These are phyloP conservation scores for Ectemnius lituratus DNA, from an alignment of 2,888 invertebrate genomes.

Conservation along the genomic window DNA sequence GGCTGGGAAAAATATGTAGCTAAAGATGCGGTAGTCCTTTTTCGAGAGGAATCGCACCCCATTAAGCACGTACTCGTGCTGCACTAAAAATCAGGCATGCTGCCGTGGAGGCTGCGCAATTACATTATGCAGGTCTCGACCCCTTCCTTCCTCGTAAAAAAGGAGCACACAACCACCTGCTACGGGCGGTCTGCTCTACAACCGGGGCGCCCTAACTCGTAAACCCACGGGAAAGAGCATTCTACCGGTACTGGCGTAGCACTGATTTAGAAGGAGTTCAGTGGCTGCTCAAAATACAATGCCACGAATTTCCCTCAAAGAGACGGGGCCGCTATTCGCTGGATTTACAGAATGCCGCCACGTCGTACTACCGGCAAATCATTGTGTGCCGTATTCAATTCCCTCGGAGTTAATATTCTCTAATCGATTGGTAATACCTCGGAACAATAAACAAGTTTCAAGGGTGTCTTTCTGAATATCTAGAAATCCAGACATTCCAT, in stretches of 20 bases:
- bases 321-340: too few species aligned
- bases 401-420: too few species aligned
- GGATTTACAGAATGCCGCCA: too few species aligned
- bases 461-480: too few species aligned
- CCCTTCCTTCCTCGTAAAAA: slow-evolving; percentile 36
- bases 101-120: slow-evolving; percentile 27
- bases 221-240: slow-evolving; percentile 23
- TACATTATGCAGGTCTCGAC: slow-evolving; percentile 55
- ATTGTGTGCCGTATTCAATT: too few species aligned
- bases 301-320: too few species aligned
- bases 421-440: too few species aligned
- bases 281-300: background rate
- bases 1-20: background rate
- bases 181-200: slow-evolving; percentile 42
- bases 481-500: background rate
- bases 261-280: slow-evolving; percentile 31
- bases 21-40: slow-evolving; percentile 8
- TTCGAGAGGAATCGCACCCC: slow-evolving; percentile 6
- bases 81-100: slow-evolving; percentile 33
- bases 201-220: slow-evolving; percentile 43
- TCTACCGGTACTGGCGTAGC: slow-evolving; percentile 19
- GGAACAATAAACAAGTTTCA: too few species aligned
- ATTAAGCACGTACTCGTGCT: slow-evolving; percentile 35
- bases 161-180: slow-evolving; percentile 54
- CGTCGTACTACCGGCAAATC: too few species aligned